Conservation (phyloP, 2,888 invertebrate genomes). For the Erebia ligea region DNA sequence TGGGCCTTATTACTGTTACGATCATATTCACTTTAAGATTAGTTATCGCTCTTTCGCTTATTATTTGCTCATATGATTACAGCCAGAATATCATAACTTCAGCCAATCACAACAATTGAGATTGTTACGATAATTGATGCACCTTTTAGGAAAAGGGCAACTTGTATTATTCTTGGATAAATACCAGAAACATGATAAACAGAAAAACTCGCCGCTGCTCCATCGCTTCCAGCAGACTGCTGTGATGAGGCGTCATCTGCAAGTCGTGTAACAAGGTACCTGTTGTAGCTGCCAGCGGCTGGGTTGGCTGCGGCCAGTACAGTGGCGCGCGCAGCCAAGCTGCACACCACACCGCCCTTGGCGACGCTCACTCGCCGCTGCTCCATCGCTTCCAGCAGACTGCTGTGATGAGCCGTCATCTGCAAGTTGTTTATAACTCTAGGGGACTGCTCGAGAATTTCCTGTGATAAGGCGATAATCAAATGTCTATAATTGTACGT, state of each 20-base stretch:
- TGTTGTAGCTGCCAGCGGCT: slow-evolving; percentile 93
- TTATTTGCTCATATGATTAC: too few species aligned
- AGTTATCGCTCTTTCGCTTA: too few species aligned
- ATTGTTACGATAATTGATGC: too few species aligned
- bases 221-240: slow-evolving; percentile 96
- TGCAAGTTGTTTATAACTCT: slow-evolving; percentile 35
- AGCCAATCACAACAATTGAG: too few species aligned
- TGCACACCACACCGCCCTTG: slow-evolving; percentile 93
- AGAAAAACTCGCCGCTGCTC: slow-evolving; percentile 85
- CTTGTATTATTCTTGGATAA: too few species aligned
- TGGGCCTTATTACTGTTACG: too few species aligned
- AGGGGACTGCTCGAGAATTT: too few species aligned
- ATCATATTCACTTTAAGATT: too few species aligned
- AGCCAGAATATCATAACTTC: too few species aligned
- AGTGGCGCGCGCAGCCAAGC: slow-evolving; percentile 91
- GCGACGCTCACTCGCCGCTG: slow-evolving; percentile 95
- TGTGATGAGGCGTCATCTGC: slow-evolving; percentile 66
- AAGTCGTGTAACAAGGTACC: slow-evolving; percentile 45
- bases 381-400: slow-evolving; percentile 97
- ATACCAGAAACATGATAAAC: slow-evolving; percentile 71
- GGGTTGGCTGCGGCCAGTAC: slow-evolving; percentile 98
- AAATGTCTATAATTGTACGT: too few species aligned
- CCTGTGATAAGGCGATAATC: too few species aligned
- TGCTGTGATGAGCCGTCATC: slow-evolving; percentile 81
- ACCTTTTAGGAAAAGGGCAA: too few species aligned